phyloP scores from a whole-genome alignment of 2,113 vertebrate species.

The Tachysurus vachellii region DNA sequence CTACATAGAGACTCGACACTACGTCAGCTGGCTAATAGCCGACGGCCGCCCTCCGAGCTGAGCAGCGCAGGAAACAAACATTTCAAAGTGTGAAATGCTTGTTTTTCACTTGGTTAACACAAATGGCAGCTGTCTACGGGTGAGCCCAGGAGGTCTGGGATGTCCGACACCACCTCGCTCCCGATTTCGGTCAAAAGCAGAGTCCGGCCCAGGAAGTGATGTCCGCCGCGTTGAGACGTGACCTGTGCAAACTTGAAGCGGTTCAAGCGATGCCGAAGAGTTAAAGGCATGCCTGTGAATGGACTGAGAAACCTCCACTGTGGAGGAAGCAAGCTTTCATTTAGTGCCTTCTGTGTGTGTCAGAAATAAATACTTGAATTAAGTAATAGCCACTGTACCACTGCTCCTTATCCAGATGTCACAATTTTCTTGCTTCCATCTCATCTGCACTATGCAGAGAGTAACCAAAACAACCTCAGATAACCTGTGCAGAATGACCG shows the following conservation, averaged over 20 bases:
- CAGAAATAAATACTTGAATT: constrained; percentile 77
- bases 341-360: constrained; percentile 80
- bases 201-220: not conserved
- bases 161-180: not conserved
- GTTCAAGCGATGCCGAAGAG: constrained; percentile 21
- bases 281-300: constrained; percentile 35
- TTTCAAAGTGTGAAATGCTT: constrained; percentile 36
- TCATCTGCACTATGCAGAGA: constrained; percentile 42
- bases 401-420: constrained; percentile 66
- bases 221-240: not conserved
- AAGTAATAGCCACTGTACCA: constrained; percentile 67
- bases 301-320: not conserved
- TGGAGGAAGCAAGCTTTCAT: not conserved
- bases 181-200: not conserved
- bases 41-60: constrained; percentile 16
- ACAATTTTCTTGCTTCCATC: constrained; percentile 64
- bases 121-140: constrained; percentile 20
- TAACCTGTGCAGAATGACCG: constrained; percentile 53
- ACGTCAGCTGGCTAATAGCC: constrained; percentile 4
- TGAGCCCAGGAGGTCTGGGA: not conserved
- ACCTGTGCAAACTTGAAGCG: constrained; percentile 28
- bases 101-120: not conserved
- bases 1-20: constrained; percentile 17
- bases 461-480: constrained; percentile 58
- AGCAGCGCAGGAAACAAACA: constrained; percentile 35